Percentiles rank a stretch among this genome's conserved stretches.
phyloP scores from a whole-genome alignment of 2,888 invertebrate species.

The Mimachlamys varia region DNA sequence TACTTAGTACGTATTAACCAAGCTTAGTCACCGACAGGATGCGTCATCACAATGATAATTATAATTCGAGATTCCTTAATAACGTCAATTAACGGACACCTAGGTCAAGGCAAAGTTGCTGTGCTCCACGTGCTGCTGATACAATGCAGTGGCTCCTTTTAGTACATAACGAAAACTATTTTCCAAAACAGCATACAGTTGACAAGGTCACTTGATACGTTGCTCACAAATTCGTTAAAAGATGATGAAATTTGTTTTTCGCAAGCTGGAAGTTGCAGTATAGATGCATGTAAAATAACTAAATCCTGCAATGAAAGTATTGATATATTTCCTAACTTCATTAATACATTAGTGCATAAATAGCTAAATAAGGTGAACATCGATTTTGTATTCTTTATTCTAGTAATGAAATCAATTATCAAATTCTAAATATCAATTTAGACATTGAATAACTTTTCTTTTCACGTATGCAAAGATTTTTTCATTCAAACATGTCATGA shows the following conservation, averaged over 20 bases:
- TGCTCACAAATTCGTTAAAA: not conserved
- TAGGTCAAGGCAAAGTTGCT: not conserved
- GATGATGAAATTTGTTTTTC: not conserved
- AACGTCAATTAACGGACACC: not conserved
- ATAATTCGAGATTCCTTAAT: conserved; percentile 18
- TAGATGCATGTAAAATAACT: too few species aligned
- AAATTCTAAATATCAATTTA: too few species aligned
- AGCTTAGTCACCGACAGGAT: not conserved
- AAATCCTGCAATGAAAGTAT: too few species aligned
- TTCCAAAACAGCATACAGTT: not conserved
- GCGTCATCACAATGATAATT: not conserved
- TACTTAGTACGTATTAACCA: not conserved
- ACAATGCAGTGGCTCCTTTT: not conserved
- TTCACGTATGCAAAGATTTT: too few species aligned
- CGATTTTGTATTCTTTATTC: too few species aligned
- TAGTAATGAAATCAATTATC: too few species aligned
- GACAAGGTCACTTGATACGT: not conserved
- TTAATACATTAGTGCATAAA: too few species aligned
- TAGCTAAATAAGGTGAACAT: too few species aligned
- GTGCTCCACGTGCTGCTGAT: not conserved
- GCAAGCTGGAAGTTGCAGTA: not conserved
- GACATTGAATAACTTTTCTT: too few species aligned
- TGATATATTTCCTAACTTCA: too few species aligned
- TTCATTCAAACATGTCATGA: too few species aligned
- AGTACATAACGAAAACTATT: not conserved